Evolutionary conservation across 2,797 vertebrate species (phyloP).

Genomic region (Synaphobranchus kaupii): DNA sequence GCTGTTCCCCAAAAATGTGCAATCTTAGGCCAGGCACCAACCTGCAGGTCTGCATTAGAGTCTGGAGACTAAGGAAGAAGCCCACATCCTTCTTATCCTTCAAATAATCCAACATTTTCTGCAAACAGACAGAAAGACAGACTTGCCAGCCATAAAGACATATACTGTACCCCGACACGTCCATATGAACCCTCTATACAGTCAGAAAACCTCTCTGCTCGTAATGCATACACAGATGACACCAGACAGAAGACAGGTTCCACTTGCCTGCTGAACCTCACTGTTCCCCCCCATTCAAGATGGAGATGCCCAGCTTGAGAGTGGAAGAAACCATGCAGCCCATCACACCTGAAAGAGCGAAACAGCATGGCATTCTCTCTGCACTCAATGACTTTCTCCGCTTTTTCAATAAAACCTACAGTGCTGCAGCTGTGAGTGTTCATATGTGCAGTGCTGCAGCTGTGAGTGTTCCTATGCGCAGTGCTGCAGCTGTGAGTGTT

Average conservation of each 20-base stretch:
- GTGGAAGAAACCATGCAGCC: constrained; percentile 93
- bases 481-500: neutral
- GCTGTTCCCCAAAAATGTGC: neutral
- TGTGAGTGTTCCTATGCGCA: neutral
- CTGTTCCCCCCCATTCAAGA: constrained; percentile 91
- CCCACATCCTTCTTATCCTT: constrained; percentile 93
- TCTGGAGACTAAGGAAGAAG: constrained; percentile 91
- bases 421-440: neutral
- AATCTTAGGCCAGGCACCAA: constrained; percentile 53
- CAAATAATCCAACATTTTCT: constrained; percentile 96
- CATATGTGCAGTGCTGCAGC: neutral
- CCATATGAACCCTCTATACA: neutral
- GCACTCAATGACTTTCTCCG: neutral
- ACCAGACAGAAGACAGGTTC: neutral
- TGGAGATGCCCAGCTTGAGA: constrained; percentile 91
- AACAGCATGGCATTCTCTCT: neutral
- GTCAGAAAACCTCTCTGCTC: neutral
- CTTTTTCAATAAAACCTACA: neutral
- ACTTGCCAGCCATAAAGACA: neutral
- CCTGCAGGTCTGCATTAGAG: constrained; percentile 94
- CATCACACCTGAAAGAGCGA: constrained; percentile 75
- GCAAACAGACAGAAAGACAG: constrained; percentile 20
- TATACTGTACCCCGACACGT: neutral
- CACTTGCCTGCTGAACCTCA: constrained; percentile 85
- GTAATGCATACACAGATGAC: neutral